These are phyloP conservation scores for Heliconius ismenius DNA, from an alignment of 2,888 invertebrate species.

Conservation along the genomic window DNA sequence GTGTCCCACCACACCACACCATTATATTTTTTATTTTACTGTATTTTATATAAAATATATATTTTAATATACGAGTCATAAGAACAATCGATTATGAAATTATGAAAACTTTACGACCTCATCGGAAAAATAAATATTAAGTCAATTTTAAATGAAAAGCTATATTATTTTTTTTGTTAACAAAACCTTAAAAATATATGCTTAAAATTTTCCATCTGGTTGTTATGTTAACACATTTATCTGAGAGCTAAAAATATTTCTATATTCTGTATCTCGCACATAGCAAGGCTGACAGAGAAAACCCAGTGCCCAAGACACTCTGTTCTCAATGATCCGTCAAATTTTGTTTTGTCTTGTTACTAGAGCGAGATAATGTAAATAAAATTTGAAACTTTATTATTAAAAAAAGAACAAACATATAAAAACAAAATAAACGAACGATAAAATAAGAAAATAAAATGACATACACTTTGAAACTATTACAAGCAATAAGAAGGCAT, in stretches of 20 bases:
- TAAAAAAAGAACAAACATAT: background rate
- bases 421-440: background rate
- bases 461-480: constrained; percentile 9
- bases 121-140: background rate
- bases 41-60: background rate
- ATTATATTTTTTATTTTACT: no score
- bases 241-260: no score
- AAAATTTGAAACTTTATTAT: background rate
- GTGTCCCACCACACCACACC: no score
- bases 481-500: constrained; percentile 6
- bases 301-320: no score
- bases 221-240: background rate
- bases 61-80: background rate
- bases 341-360: no score
- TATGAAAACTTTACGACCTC: background rate
- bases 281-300: no score
- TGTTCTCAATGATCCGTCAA: no score
- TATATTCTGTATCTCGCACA: no score
- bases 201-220: background rate
- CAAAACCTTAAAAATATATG: background rate
- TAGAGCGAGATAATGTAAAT: background rate
- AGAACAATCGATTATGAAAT: background rate
- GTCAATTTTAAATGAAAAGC: background rate
- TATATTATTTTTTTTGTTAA: background rate
- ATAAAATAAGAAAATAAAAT: constrained; percentile 6